Evolutionary conservation across 2,797 vertebrate genomes (phyloP).

Genomic region (Enteromius treurensis): DNA sequence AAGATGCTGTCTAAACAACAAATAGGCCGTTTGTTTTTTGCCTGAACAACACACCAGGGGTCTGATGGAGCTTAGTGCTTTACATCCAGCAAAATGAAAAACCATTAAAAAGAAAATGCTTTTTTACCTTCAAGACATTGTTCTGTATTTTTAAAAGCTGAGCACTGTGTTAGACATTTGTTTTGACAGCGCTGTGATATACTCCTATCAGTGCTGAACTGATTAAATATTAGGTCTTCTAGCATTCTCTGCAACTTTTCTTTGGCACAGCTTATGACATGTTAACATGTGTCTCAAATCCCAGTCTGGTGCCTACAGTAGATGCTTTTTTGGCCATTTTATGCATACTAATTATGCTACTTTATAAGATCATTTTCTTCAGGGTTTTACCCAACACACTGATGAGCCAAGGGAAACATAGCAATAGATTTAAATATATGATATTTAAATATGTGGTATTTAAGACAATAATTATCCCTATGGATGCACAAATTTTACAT

Average conservation of each 20-base stretch:
- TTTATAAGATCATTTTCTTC: background rate
- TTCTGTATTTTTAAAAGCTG: constrained; percentile 18
- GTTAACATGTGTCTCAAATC: constrained; percentile 19
- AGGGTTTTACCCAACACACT: background rate
- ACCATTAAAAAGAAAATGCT: constrained; percentile 33
- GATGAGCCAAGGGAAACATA: background rate
- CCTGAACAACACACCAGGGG: constrained; percentile 27
- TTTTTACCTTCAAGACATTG: constrained; percentile 37
- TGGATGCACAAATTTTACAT: background rate
- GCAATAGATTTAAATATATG: background rate
- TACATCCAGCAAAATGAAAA: constrained; percentile 42
- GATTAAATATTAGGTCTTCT: constrained; percentile 40
- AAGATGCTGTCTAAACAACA: constrained; percentile 30
- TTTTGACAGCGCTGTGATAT: constrained; percentile 25
- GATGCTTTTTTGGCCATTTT: background rate
- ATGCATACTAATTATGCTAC: constrained; percentile 1
- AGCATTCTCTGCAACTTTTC: constrained; percentile 14
- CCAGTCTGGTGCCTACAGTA: background rate
- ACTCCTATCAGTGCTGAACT: constrained; percentile 24
- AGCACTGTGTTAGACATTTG: constrained; percentile 30
- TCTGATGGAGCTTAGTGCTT: constrained; percentile 29
- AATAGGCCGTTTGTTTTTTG: constrained; percentile 14
- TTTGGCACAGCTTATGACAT: constrained; percentile 5
- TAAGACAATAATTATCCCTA: background rate
- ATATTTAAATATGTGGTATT: background rate